A percentile compares a stretch with the other conserved stretches of the same genome.
Evolutionary conservation across 2,797 vertebrate species (phyloP).

Genomic region (Pseudochromis fuscus): DNA sequence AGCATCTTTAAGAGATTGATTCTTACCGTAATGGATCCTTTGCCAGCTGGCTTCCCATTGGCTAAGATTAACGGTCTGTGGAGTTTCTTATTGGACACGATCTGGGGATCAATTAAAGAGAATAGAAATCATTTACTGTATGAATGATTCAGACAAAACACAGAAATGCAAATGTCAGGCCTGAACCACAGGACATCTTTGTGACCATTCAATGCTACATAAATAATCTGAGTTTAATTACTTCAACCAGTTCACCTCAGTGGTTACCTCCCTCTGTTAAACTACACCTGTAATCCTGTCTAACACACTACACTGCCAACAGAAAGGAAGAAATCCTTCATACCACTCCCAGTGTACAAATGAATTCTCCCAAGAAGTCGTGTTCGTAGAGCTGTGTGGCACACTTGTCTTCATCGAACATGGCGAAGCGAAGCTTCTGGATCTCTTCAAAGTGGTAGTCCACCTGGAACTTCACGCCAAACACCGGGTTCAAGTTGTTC

Average conservation of each 20-base stretch:
- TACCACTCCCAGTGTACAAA: slow-evolving; percentile 95
- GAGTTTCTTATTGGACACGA: slow-evolving; percentile 98
- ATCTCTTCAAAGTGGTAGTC: slow-evolving; percentile 98
- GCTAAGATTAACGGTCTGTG: slow-evolving; percentile 90
- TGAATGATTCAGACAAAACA: neutral
- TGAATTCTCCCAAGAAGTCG: slow-evolving; percentile 96
- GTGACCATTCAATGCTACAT: too few species aligned
- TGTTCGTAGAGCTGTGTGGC: slow-evolving; percentile 95
- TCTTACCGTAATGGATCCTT: slow-evolving; percentile 93
- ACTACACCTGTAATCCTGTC: neutral
- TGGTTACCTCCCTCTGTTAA: too few species aligned
- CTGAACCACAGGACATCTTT: too few species aligned
- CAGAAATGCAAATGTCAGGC: neutral
- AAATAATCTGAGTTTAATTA: too few species aligned
- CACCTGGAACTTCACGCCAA: slow-evolving; percentile 94
- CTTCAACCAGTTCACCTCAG: too few species aligned
- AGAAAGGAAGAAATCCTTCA: slow-evolving; percentile 4
- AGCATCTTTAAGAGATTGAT: neutral
- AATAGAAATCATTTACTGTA: slow-evolving; percentile 1
- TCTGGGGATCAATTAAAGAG: slow-evolving; percentile 79
- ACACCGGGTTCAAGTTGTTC: slow-evolving; percentile 98
- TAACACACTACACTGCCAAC: neutral
- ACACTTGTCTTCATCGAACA: slow-evolving; percentile 98
- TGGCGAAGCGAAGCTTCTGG: slow-evolving; percentile 96
- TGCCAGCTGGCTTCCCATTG: slow-evolving; percentile 97